Evolutionary conservation across 1,140 invertebrate genomes (phyloP).

Genomic region (Drosophila bocqueti): DNA sequence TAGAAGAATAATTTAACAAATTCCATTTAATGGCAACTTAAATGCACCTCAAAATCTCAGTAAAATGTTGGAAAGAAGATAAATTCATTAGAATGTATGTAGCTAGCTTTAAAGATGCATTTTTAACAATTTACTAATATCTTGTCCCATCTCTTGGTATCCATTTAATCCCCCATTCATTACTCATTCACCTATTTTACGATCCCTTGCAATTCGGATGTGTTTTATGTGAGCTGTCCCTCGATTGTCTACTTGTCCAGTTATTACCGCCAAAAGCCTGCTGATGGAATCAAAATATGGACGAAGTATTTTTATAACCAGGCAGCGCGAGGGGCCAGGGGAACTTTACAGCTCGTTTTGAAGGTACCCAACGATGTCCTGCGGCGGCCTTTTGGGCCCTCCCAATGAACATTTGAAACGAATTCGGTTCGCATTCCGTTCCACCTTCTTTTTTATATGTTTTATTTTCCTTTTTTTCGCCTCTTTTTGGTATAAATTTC

Average conservation of each 20-base stretch:
- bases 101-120: no score
- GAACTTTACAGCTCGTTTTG: conserved; percentile 81
- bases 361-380: conserved; percentile 74
- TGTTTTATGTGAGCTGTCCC: conserved; percentile 5
- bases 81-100: no score
- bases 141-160: background rate
- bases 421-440: conserved; percentile 52
- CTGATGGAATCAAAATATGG: conserved; percentile 79
- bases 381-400: conserved; percentile 69
- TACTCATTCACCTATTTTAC: conserved; percentile 10
- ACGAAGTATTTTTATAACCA: conserved; percentile 75
- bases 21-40: no score
- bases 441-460: conserved; percentile 4
- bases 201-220: conserved; percentile 2
- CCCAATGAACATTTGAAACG: conserved; percentile 57
- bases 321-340: background rate
- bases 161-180: background rate
- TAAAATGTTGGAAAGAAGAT: no score
- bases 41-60: no score
- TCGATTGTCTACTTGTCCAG: conserved; percentile 64
- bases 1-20: no score
- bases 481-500: conserved; percentile 79
- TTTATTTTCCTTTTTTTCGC: conserved; percentile 42
- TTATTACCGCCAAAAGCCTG: conserved; percentile 73
- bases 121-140: background rate